Percentiles rank a stretch among this genome's conserved stretches.
Conservation (phyloP, 2,888 invertebrate species). For the Thecocarcelia acutangulata region DNA sequence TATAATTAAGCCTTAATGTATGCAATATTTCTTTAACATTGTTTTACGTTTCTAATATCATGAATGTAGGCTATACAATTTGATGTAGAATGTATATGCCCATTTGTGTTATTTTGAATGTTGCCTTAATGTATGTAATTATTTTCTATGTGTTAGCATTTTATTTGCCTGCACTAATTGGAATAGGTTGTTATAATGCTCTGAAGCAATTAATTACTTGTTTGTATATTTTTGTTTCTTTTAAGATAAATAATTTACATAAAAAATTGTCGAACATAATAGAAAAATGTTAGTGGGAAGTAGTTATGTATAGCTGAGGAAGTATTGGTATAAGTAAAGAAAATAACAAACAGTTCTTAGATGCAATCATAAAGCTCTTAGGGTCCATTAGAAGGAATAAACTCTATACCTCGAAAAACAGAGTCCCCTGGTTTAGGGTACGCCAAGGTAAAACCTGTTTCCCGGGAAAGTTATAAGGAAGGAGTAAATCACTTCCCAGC, state of each 20-base stretch:
- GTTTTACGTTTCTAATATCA: background rate
- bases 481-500: no score
- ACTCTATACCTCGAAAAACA: no score
- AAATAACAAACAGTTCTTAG: background rate
- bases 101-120: background rate
- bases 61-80: slow-evolving; percentile 42
- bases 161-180: slow-evolving; percentile 33
- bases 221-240: background rate
- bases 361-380: no score
- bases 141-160: slow-evolving; percentile 46
- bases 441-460: no score
- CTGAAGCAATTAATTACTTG: slow-evolving; percentile 38
- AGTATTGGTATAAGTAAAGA: background rate
- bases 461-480: no score
- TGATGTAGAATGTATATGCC: background rate
- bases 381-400: no score
- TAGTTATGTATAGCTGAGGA: background rate
- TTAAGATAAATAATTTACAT: no score
- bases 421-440: no score
- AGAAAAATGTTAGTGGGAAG: background rate
- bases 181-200: slow-evolving; percentile 8
- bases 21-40: slow-evolving; percentile 40
- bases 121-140: slow-evolving; percentile 42
- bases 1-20: slow-evolving; percentile 61
- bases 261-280: background rate